These are phyloP conservation scores for Zoanthus gigantus DNA, from an alignment of 92 coral and sea anemone species.

Conservation along the genomic window DNA sequence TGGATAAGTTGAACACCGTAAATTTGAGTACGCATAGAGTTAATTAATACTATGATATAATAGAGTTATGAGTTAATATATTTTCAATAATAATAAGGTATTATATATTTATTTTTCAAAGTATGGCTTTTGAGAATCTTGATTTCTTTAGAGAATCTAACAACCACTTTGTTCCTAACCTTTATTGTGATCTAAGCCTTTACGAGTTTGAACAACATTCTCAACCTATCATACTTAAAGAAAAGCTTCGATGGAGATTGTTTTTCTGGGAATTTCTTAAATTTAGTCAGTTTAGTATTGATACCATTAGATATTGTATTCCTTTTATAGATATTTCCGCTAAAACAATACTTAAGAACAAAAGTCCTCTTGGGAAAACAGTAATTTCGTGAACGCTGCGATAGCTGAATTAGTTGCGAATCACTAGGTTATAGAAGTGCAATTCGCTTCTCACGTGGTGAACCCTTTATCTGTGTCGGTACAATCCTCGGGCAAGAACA, in stretches of 20 bases:
- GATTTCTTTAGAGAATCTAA: background rate
- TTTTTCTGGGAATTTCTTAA: constrained; percentile 28
- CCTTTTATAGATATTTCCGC: no score
- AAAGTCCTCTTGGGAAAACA: no score
- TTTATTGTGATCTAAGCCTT: constrained; percentile 32
- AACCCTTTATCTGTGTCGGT: constrained; percentile 37
- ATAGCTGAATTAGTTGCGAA: no score
- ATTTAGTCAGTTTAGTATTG: constrained; percentile 23
- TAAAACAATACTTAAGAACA: no score
- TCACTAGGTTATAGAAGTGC: no score
- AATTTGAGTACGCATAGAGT: no score
- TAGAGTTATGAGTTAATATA: no score
- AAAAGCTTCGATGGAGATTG: constrained; percentile 3
- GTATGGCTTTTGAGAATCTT: background rate
- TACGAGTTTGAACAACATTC: constrained; percentile 45
- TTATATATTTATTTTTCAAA: background rate
- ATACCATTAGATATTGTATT: background rate
- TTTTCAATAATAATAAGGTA: background rate
- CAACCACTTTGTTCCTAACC: background rate
- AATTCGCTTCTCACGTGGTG: no score
- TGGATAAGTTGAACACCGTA: no score
- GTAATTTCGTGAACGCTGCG: no score
- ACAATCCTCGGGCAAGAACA: constrained; percentile 53
- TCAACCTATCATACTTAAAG: constrained; percentile 11
- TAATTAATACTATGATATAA: no score